Conservation (phyloP, 2,113 vertebrate genomes). For the Ondatra zibethicus region DNA sequence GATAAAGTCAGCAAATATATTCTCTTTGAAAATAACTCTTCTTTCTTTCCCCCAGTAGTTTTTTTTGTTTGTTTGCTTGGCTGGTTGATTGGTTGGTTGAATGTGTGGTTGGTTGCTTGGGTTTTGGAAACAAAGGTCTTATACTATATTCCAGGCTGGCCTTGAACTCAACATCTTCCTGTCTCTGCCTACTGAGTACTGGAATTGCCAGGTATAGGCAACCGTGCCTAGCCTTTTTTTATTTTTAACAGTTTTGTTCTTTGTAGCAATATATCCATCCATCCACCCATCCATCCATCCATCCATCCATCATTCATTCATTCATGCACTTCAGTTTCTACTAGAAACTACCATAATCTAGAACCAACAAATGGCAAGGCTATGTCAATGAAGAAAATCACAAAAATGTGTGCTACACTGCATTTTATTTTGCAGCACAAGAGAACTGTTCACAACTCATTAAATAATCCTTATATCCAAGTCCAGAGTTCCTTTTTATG, state of each 20-base stretch:
- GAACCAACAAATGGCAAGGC: not conserved
- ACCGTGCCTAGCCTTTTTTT: not conserved
- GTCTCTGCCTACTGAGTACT: not conserved
- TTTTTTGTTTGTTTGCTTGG: not conserved
- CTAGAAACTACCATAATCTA: not conserved
- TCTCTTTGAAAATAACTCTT: constrained; percentile 18
- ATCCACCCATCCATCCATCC: not conserved
- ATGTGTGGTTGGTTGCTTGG: not conserved
- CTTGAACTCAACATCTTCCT: not conserved
- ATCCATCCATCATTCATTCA: not conserved
- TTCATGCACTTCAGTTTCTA: not conserved
- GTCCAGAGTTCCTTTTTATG: not conserved
- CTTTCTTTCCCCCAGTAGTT: not conserved
- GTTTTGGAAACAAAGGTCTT: not conserved
- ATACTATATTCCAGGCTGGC: not conserved
- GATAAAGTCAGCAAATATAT: not conserved
- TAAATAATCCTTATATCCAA: not conserved
- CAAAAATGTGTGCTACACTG: not conserved
- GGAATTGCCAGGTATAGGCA: not conserved
- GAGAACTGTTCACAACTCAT: not conserved
- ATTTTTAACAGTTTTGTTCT: not conserved
- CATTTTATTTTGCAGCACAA: not conserved
- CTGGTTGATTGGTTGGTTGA: not conserved
- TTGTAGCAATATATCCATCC: not conserved
- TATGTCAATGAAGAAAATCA: not conserved